These are phyloP conservation scores for Lindbergichthys nudifrons DNA, from an alignment of 2,797 vertebrate species.

Conservation along the genomic window DNA sequence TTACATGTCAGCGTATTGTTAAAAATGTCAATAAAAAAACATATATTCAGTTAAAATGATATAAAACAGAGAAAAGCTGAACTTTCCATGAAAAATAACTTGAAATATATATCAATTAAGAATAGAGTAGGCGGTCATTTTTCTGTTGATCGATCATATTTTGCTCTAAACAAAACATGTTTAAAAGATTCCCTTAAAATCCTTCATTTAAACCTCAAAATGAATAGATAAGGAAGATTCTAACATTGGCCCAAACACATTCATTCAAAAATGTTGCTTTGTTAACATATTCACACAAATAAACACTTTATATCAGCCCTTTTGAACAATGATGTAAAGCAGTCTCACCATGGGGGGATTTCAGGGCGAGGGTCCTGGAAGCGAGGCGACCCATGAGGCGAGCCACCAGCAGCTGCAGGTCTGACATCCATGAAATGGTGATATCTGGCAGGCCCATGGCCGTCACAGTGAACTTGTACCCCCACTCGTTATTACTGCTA, in stretches of 20 bases:
- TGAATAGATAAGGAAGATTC: not conserved
- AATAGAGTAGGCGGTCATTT: too few species aligned
- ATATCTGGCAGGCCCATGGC: slow-evolving; percentile 94
- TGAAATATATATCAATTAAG: too few species aligned
- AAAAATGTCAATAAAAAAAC: too few species aligned
- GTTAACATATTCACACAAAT: not conserved
- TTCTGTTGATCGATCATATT: too few species aligned
- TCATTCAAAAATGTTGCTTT: not conserved
- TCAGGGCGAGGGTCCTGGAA: slow-evolving; percentile 93
- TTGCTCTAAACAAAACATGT: not conserved
- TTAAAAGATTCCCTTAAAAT: too few species aligned
- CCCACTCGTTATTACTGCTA: slow-evolving; percentile 98
- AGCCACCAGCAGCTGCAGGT: slow-evolving; percentile 94
- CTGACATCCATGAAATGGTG: slow-evolving; percentile 94
- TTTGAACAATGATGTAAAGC: not conserved
- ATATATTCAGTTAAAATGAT: too few species aligned
- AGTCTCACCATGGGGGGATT: slow-evolving; percentile 89
- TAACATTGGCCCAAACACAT: rapidly evolving
- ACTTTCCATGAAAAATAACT: too few species aligned
- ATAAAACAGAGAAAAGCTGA: too few species aligned
- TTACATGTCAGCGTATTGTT: too few species aligned
- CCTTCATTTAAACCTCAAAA: not conserved
- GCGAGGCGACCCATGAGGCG: slow-evolving; percentile 97
- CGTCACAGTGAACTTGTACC: slow-evolving; percentile 95
- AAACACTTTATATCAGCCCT: not conserved